Conservation (phyloP, 2,888 invertebrate species). For the Timema podura region DNA sequence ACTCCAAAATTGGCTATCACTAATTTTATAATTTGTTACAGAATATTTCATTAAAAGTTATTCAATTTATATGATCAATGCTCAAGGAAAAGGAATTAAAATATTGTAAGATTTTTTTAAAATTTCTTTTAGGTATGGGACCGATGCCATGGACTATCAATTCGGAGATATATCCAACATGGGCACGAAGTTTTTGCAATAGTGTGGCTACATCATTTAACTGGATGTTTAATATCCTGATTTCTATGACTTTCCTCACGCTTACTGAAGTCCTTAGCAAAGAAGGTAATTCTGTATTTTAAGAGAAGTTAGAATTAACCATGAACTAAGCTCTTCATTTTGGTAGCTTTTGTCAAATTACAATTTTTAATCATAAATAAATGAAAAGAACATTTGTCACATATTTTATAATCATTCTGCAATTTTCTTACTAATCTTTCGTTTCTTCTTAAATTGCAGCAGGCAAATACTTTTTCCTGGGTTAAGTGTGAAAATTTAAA, state of each 20-base stretch:
- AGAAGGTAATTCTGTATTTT: constrained; percentile 41
- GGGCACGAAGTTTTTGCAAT: constrained; percentile 50
- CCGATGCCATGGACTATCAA: constrained; percentile 55
- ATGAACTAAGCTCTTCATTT: no score
- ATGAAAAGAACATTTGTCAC: no score
- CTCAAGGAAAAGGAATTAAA: background rate
- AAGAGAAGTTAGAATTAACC: no score
- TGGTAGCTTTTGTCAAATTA: no score
- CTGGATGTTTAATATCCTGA: constrained; percentile 51
- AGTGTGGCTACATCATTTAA: constrained; percentile 48
- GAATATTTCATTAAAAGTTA: background rate
- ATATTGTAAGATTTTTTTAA: background rate
- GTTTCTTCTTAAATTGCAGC: no score
- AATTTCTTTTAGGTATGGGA: constrained; percentile 45
- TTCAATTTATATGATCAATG: no score
- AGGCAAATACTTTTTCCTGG: no score
- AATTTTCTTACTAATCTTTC: no score
- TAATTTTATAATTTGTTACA: background rate
- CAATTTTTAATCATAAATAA: no score
- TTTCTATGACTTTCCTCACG: constrained; percentile 51
- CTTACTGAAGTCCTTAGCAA: constrained; percentile 44
- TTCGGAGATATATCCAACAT: constrained; percentile 52
- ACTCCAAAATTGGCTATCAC: background rate
- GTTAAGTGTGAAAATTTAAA: no score
- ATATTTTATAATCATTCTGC: no score